Evolutionary conservation across 1,140 invertebrate species (phyloP).

Genomic region (Trigoniulus corallinus): DNA sequence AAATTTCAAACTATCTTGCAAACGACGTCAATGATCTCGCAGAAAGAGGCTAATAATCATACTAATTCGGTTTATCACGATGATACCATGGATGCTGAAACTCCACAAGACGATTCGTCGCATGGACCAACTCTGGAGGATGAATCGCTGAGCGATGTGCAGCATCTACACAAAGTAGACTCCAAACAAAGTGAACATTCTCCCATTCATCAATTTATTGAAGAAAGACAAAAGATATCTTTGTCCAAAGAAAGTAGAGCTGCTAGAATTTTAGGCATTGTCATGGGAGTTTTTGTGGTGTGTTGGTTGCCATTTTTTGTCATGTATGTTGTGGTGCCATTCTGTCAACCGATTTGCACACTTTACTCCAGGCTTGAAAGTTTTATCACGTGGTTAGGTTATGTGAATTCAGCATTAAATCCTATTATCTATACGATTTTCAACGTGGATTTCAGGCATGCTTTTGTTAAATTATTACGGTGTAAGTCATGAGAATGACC

Average conservation of each 20-base stretch:
- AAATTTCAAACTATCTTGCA: constrained; percentile 4
- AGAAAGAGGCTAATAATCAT: constrained; percentile 4
- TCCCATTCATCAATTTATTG: constrained; percentile 64
- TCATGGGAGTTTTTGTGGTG: constrained; percentile 77
- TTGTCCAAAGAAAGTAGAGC: constrained; percentile 79
- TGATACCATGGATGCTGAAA: background rate
- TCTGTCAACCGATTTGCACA: constrained; percentile 54
- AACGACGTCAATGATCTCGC: constrained; percentile 1
- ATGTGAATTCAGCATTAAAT: constrained; percentile 92
- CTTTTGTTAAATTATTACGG: constrained; percentile 2
- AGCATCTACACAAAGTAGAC: background rate
- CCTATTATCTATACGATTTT: constrained; percentile 77
- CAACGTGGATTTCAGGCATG: constrained; percentile 6
- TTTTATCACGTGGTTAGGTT: constrained; percentile 92
- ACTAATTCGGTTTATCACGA: no score
- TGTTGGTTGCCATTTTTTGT: constrained; percentile 90
- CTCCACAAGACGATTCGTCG: background rate
- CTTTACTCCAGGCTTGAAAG: constrained; percentile 62
- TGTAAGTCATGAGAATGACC: no score
- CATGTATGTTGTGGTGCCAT: constrained; percentile 81
- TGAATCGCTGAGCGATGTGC: background rate
- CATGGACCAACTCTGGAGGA: background rate
- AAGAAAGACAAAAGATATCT: constrained; percentile 84
- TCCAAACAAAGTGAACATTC: background rate
- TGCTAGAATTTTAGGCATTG: constrained; percentile 77